Base-by-base conservation (phyloP, 2,797 vertebrate species). In the Crypturellus tataupa region DNA sequence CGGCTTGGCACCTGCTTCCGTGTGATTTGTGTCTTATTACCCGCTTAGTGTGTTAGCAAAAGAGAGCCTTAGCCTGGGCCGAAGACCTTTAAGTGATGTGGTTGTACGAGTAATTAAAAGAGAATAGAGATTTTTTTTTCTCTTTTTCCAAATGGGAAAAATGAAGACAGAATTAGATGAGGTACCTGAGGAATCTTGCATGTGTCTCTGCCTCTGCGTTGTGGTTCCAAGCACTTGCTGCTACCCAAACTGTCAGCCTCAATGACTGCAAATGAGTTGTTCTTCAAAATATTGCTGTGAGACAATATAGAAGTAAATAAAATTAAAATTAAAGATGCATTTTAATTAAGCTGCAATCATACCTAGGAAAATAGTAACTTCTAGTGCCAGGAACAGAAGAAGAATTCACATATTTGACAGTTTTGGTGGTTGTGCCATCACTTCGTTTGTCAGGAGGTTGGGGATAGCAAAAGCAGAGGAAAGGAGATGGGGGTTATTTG, bases 261-360 rank as follows among this genome's bases (percentile, higher is more conserved):
- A 69, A 27, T 31, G 55, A 68, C 25, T n/a, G 33, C 12, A 13
- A 12, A n/a, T 59, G 58, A 33, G n/a, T 14, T 51, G 14, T 53
- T 16, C 14, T 53, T 29, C 51, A 53, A 53, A 53, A 53, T 16
- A 53, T 53, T 29, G 68, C 7, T 46, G 25, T 82, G 58, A 85
- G 88, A 62, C 71, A 85, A 75, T 87, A 53, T 85, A 80, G 81
- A 80, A 23, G 8, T 70, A 70, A 77, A 89, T 55, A 70, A 93
- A 92, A 95, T 64, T 75, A 68, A 68, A 91, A 93, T 75, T 6
- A 85, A 95, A 92, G 62, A 69, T 94, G 80, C 4, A 3, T 93
- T 95, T 93, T 95, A 76, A 87, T 89, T 90, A 82, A 33, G 25
- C 87, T 94, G 68, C 62, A 85, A 75, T 88, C 87, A 83, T 70